phyloP scores from a whole-genome alignment of 2,113 vertebrate species.

The Xenopus laevis region DNA sequence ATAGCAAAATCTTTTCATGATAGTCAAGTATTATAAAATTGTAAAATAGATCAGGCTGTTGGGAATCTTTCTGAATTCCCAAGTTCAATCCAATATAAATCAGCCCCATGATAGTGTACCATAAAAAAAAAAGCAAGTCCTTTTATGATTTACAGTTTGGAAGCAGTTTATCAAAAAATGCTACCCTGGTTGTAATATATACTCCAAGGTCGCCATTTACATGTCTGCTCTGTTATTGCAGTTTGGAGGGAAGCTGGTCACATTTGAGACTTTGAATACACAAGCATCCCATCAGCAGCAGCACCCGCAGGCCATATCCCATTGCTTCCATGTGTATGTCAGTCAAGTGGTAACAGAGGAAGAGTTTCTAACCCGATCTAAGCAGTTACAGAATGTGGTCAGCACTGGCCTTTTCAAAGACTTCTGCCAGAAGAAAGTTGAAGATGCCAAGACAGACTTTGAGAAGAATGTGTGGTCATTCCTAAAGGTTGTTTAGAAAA shows the following conservation, averaged over 20 bases:
- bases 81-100: too few relatives aligned
- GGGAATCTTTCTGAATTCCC: too few relatives aligned
- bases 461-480: constrained; percentile 91
- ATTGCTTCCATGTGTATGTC: constrained; percentile 67
- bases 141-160: too few relatives aligned
- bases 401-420: constrained; percentile 71
- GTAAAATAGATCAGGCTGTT: too few relatives aligned
- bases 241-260: constrained; percentile 94
- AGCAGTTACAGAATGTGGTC: constrained; percentile 81
- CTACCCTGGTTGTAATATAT: too few relatives aligned
- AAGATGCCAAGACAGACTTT: constrained; percentile 75
- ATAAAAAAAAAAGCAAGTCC: too few relatives aligned
- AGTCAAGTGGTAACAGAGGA: constrained; percentile 92
- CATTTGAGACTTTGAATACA: constrained; percentile 71
- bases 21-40: too few relatives aligned
- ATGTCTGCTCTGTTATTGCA: constrained; percentile 48
- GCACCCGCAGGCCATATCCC: constrained; percentile 59
- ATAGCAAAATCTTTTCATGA: too few relatives aligned
- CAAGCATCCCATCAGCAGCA: constrained; percentile 63
- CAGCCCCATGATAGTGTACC: too few relatives aligned
- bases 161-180: too few relatives aligned
- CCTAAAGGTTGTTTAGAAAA: constrained; percentile 74
- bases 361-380: constrained; percentile 77
- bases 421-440: constrained; percentile 86
- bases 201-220: not conserved